Percentiles rank a stretch among this genome's conserved stretches.
These are phyloP conservation scores for Hippoglossus stenolepis DNA, from an alignment of 2,113 vertebrate species.

Conservation along the genomic window DNA sequence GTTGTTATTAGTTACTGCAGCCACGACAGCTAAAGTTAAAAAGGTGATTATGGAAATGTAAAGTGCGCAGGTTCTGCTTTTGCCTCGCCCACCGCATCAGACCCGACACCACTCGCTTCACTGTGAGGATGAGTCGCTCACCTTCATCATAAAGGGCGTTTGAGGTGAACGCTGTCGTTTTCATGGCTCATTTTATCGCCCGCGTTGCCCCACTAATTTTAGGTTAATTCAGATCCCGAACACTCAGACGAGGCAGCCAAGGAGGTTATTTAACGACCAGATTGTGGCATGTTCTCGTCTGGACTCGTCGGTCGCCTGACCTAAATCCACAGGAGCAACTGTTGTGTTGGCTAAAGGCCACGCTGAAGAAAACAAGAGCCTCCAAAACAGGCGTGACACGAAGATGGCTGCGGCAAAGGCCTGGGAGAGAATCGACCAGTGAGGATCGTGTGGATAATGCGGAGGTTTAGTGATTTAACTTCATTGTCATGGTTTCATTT, in stretches of 20 bases:
- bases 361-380: neutral
- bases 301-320: neutral
- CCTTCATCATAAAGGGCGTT: neutral
- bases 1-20: neutral
- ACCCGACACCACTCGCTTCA: too few species aligned
- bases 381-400: neutral
- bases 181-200: neutral
- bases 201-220: neutral
- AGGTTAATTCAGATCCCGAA: neutral
- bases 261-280: neutral
- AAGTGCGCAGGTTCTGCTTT: neutral
- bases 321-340: constrained; percentile 1
- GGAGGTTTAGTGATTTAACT: neutral
- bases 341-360: neutral
- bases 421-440: neutral
- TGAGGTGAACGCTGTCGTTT: neutral
- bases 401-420: neutral
- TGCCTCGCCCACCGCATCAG: neutral
- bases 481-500: neutral
- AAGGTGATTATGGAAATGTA: neutral
- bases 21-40: neutral
- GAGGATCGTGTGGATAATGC: neutral
- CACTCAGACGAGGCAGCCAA: neutral
- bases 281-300: neutral
- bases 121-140: neutral